phyloP scores from a whole-genome alignment of 2,888 invertebrate species.

The Dexiosoma caninum region DNA sequence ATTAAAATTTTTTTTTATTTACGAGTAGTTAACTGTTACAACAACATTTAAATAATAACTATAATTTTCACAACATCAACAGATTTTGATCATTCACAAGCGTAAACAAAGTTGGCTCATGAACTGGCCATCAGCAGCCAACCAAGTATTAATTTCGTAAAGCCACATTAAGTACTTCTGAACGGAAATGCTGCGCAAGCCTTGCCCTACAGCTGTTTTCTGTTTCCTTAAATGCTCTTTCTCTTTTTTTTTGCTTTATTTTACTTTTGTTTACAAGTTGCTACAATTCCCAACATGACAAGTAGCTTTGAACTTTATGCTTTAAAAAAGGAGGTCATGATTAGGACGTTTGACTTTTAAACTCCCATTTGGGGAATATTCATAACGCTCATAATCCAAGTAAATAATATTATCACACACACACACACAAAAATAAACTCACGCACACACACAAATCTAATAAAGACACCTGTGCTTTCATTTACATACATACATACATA shows the following conservation, averaged over 20 bases:
- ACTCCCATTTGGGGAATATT: not conserved
- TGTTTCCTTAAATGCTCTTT: not conserved
- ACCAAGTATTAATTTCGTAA: not conserved
- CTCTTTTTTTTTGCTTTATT: not conserved
- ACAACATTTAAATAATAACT: not conserved
- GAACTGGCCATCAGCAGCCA: not conserved
- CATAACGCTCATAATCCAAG: not conserved
- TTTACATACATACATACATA: not conserved
- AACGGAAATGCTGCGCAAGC: not conserved
- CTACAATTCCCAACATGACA: slow-evolving; percentile 6
- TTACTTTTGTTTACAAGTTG: not conserved
- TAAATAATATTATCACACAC: not conserved
- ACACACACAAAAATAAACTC: no score
- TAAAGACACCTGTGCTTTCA: not conserved
- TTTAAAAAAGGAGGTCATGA: not conserved
- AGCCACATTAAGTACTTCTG: not conserved
- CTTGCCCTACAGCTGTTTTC: not conserved
- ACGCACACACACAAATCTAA: no score
- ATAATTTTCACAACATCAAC: not conserved
- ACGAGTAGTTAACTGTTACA: slow-evolving; percentile 28
- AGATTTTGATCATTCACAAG: not conserved
- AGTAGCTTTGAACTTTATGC: slow-evolving; percentile 19
- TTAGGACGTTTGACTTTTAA: not conserved
- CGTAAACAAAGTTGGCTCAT: not conserved
- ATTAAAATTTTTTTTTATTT: not conserved